These are phyloP conservation scores for Phasianus colchicus DNA, from an alignment of 2,113 vertebrate species.

Conservation along the genomic window DNA sequence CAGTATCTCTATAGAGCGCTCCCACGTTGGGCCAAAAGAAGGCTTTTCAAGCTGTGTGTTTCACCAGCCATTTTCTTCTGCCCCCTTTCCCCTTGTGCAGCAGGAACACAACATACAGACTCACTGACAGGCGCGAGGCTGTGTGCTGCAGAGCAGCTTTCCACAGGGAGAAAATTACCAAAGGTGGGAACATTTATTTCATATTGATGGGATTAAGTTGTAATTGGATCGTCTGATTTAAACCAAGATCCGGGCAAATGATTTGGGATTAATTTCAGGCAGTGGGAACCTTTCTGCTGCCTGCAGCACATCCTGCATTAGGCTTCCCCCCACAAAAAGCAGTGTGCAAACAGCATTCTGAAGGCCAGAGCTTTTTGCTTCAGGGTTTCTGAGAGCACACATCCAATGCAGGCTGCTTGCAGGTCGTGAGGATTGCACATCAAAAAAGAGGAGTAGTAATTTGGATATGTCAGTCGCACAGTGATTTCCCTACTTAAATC, in stretches of 20 bases:
- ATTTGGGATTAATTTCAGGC: not conserved
- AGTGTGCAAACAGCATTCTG: not conserved
- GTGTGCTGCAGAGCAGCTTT: not conserved
- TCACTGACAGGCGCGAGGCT: not conserved
- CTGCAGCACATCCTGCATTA: not conserved
- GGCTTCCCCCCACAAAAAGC: not conserved
- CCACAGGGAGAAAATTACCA: not conserved
- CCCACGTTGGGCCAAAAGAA: conserved; percentile 7
- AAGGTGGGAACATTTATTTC: conserved; percentile 28
- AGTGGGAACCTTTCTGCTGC: not conserved
- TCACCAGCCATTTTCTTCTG: not conserved
- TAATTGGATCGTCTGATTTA: not conserved
- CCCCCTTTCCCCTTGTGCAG: not conserved
- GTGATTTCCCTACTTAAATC: not conserved
- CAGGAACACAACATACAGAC: not conserved
- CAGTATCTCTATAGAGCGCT: conserved; percentile 28
- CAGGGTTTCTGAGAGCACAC: not conserved
- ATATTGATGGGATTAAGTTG: not conserved
- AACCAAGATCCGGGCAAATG: not conserved
- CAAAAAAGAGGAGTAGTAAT: not conserved
- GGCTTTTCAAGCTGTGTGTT: not conserved
- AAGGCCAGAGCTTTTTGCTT: not conserved
- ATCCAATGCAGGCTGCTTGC: not conserved
- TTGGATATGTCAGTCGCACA: not conserved
- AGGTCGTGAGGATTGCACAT: not conserved